Evolutionary conservation across 2,888 invertebrate genomes (phyloP), one percentile per base, ranked within the genome.

Genomic region (Stenoptilia bipunctidactyla): DNA sequence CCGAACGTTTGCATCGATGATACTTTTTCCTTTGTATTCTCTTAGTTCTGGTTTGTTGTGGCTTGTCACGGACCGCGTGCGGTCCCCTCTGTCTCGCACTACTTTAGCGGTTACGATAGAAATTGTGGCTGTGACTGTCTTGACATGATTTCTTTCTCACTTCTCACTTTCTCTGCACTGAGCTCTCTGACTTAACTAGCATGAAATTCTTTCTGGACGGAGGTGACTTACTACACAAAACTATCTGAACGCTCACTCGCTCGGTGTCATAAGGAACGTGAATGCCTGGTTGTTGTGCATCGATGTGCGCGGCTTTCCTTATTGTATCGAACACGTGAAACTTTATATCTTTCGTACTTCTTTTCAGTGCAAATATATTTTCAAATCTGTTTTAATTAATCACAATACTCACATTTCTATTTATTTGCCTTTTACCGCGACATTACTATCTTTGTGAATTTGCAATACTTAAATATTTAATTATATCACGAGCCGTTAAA

Each of bases 221-320:
- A 86, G 89, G 88, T 89, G 89, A 88, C 88, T 88, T 89, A 89
- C 89, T 89, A 89, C 88, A 87, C 87, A 88, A 88, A 88, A 87
- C 88, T 86, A 77, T 72, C 84, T 83, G 66, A n/a, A n/a, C 9
- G 9, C 30, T 30, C 30, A 30, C 30, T 30, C 30, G 30, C 30
- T 30, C 30, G 30, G 30, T 30, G 30, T 30, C 12, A 30, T 12
- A 30, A 30, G 30, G 30, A 30, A n/a, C 30, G 20, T 30, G 12
- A 8, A 63, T 58, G 54, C 47, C 56, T 63, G 55, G 51, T 62
- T 58, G 60, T 60, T 73, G 67, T 72, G 72, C 71, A 68, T 71
- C 12, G 52, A 49, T 60, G 55, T 56, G 62, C 68, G 73, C 65
- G 65, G 75, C 79, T 76, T 77, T 67, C 61, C 66, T 65, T 70